These are phyloP conservation scores for Callopanchax toddi DNA, from an alignment of 2,113 vertebrate species.

Conservation along the genomic window DNA sequence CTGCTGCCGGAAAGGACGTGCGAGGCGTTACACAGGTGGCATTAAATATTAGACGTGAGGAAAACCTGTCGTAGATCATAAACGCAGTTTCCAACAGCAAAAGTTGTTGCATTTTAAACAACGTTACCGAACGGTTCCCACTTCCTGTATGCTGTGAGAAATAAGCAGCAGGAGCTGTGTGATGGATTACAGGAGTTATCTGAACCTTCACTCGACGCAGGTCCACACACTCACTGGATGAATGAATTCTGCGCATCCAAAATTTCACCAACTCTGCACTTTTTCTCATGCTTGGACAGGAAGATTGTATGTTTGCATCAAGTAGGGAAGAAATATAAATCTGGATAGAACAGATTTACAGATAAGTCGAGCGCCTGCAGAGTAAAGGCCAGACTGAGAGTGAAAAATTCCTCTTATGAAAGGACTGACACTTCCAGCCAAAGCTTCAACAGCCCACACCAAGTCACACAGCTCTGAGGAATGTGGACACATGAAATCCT, in stretches of 20 bases:
- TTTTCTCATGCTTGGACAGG: slow-evolving; percentile 13
- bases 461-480: slow-evolving; percentile 32
- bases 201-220: slow-evolving; percentile 17
- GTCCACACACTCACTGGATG: slow-evolving; percentile 14
- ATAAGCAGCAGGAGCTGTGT: slow-evolving; percentile 1
- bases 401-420: slow-evolving; percentile 14
- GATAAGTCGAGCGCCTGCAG: background rate
- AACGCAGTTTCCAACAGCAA: slow-evolving; percentile 13
- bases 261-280: slow-evolving; percentile 22
- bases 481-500: slow-evolving; percentile 9
- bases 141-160: background rate
- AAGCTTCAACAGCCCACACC: slow-evolving; percentile 42
- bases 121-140: background rate
- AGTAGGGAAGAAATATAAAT: slow-evolving; percentile 6
- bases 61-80: slow-evolving; percentile 3
- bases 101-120: slow-evolving; percentile 4
- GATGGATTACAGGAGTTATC: slow-evolving; percentile 17
- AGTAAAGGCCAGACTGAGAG: slow-evolving; percentile 26
- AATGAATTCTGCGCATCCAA: slow-evolving; percentile 10
- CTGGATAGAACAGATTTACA: slow-evolving; percentile 11
- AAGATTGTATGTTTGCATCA: slow-evolving; percentile 3
- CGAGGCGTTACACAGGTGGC: background rate
- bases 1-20: background rate
- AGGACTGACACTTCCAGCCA: slow-evolving; percentile 8
- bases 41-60: background rate